Percentiles rank a stretch among this genome's conserved stretches.
Conservation (phyloP, 2,888 invertebrate genomes). For the Caenorhabditis becei region DNA sequence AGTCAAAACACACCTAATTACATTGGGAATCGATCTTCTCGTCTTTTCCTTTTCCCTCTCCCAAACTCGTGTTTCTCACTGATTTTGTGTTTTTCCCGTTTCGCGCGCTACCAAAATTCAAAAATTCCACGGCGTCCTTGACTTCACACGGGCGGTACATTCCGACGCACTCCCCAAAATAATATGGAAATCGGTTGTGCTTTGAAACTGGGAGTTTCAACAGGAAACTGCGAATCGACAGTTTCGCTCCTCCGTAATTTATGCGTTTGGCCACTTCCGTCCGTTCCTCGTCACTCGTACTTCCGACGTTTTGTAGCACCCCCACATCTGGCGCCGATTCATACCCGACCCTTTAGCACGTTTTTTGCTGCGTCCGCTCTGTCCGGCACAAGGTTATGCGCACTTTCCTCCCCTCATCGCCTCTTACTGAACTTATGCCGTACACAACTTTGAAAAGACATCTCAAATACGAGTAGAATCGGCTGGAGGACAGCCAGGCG, state of each 20-base stretch:
- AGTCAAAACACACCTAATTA: constrained; percentile 54
- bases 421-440: constrained; percentile 31
- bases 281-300: constrained; percentile 8
- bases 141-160: constrained; percentile 5
- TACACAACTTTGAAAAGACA: constrained; percentile 1
- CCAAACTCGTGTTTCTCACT: background rate
- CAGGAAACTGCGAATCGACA: constrained; percentile 7
- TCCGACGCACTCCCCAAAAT: constrained; percentile 1
- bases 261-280: constrained; percentile 27
- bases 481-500: constrained; percentile 24
- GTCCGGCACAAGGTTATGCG: constrained; percentile 56
- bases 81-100: constrained; percentile 5
- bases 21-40: constrained; percentile 38
- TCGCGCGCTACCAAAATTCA: constrained; percentile 28
- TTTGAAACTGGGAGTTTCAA: no score
- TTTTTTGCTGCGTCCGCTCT: constrained; percentile 28
- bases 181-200: constrained; percentile 28
- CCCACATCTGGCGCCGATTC: constrained; percentile 55
- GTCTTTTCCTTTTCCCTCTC: background rate
- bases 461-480: constrained; percentile 40
- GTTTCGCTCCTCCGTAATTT: constrained; percentile 38
- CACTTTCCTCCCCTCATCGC: constrained; percentile 16
- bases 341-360: constrained; percentile 54
- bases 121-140: constrained; percentile 50
- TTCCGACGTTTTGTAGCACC: constrained; percentile 54